Evolutionary conservation across 2,888 invertebrate genomes (phyloP).

Genomic region (Trichogramma evanescens): DNA sequence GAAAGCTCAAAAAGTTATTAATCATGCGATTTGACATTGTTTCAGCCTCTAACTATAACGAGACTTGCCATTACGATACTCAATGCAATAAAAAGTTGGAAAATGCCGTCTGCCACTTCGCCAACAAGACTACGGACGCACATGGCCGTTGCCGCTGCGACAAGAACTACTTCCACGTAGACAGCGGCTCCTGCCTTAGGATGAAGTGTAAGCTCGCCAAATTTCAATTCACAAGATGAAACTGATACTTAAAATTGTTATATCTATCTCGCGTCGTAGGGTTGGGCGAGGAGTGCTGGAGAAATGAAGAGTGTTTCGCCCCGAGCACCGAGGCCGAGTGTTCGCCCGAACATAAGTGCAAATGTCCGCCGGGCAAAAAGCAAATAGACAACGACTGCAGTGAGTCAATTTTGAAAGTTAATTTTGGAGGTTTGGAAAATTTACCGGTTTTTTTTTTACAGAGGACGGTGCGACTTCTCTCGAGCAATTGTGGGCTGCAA

Average conservation of each 20-base stretch:
- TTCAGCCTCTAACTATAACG: slow-evolving; percentile 11
- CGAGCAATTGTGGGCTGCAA: no score
- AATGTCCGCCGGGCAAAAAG: no score
- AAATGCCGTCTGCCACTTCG: slow-evolving; percentile 20
- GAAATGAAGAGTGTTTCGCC: slow-evolving; percentile 31
- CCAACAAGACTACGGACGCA: neutral
- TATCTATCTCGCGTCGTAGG: slow-evolving; percentile 18
- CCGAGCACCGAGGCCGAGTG: no score
- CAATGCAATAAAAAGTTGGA: slow-evolving; percentile 25
- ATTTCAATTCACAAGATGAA: neutral
- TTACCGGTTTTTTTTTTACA: no score
- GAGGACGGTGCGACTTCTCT: no score
- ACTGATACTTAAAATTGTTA: slow-evolving; percentile 7
- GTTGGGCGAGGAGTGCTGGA: slow-evolving; percentile 28
- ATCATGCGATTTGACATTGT: no score
- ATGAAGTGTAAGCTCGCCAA: slow-evolving; percentile 20
- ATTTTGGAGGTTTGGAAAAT: no score
- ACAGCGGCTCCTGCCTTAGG: slow-evolving; percentile 13
- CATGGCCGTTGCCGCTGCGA: slow-evolving; percentile 21
- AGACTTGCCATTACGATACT: slow-evolving; percentile 25
- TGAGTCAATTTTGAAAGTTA: no score
- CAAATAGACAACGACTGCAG: no score
- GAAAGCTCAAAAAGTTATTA: no score
- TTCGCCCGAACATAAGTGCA: no score
- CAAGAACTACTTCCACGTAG: slow-evolving; percentile 15